Percentiles rank a stretch among this genome's conserved stretches.
phyloP scores from a whole-genome alignment of 2,113 vertebrate species.

The Oxyura jamaicensis region DNA sequence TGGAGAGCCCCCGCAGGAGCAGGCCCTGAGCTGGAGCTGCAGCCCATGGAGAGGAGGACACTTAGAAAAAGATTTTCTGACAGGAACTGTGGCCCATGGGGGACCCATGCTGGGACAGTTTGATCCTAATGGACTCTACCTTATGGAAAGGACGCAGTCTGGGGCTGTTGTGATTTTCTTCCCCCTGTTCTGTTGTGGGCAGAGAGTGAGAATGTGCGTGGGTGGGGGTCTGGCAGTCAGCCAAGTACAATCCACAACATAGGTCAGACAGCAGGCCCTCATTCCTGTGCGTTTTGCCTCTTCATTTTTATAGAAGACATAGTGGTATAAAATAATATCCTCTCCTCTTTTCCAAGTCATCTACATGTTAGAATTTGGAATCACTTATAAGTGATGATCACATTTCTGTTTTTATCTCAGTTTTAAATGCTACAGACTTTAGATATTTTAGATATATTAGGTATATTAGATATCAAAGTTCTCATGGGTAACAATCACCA shows the following conservation, averaged over 20 bases:
- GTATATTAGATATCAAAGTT: neutral
- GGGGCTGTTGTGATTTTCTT: neutral
- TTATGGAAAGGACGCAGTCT: neutral
- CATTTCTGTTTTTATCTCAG: neutral
- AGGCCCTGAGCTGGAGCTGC: too few relatives aligned
- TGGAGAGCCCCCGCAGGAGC: too few relatives aligned
- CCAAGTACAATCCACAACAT: neutral
- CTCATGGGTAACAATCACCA: neutral
- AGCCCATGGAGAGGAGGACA: neutral
- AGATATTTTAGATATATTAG: neutral
- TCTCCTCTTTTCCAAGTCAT: neutral
- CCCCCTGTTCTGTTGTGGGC: neutral
- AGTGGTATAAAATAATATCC: neutral
- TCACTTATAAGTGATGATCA: neutral
- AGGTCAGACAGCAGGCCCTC: neutral
- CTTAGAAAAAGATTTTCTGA: neutral
- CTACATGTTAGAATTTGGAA: neutral
- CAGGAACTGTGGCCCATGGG: neutral
- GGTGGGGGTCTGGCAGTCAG: neutral
- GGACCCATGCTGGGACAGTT: neutral
- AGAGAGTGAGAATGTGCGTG: neutral
- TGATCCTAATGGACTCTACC: neutral
- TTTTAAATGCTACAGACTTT: neutral
- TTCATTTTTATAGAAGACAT: neutral
- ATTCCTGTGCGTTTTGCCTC: neutral